Evolutionary conservation across 2,888 invertebrate species (phyloP).

Genomic region (Alloplasta piceator): DNA sequence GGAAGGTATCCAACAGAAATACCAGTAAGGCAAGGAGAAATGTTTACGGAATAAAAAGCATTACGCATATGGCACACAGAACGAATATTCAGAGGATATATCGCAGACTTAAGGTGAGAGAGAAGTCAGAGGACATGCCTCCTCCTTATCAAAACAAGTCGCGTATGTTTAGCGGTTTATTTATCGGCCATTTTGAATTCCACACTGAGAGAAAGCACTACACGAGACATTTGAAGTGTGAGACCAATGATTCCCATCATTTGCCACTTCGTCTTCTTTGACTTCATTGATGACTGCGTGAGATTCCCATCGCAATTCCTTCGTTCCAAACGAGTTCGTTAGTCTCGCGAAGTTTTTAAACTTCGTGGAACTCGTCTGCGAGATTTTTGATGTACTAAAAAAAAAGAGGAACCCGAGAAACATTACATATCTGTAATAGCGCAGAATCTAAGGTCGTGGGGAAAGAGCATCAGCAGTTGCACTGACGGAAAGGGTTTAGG

Average conservation of each 20-base stretch:
- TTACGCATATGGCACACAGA: slow-evolving; percentile 54
- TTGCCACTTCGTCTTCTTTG: not conserved
- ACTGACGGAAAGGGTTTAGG: slow-evolving; percentile 69
- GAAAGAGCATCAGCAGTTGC: no score
- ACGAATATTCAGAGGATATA: slow-evolving; percentile 52
- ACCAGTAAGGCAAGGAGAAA: slow-evolving; percentile 59
- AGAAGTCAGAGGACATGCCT: slow-evolving; percentile 61
- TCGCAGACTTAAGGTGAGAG: slow-evolving; percentile 65
- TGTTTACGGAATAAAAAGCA: slow-evolving; percentile 64
- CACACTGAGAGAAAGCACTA: not conserved
- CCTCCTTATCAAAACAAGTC: slow-evolving; percentile 77
- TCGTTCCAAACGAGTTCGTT: slow-evolving; percentile 30
- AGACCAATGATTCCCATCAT: not conserved
- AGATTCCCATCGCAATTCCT: slow-evolving; percentile 12
- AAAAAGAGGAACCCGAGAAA: slow-evolving; percentile 2
- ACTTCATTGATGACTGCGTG: slow-evolving; percentile 21
- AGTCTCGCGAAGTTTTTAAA: slow-evolving; percentile 21
- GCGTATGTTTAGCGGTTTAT: slow-evolving; percentile 74
- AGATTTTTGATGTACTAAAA: slow-evolving; percentile 43
- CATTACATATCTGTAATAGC: no score
- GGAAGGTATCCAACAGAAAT: slow-evolving; percentile 51
- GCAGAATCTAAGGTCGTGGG: no score
- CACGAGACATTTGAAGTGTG: no score
- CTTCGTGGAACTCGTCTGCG: slow-evolving; percentile 53
- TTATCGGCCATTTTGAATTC: slow-evolving; percentile 75